Evolutionary conservation across 2,797 vertebrate genomes (phyloP), one percentile per base, ranked within the genome.

Genomic region (Cryptoprocta ferox): DNA sequence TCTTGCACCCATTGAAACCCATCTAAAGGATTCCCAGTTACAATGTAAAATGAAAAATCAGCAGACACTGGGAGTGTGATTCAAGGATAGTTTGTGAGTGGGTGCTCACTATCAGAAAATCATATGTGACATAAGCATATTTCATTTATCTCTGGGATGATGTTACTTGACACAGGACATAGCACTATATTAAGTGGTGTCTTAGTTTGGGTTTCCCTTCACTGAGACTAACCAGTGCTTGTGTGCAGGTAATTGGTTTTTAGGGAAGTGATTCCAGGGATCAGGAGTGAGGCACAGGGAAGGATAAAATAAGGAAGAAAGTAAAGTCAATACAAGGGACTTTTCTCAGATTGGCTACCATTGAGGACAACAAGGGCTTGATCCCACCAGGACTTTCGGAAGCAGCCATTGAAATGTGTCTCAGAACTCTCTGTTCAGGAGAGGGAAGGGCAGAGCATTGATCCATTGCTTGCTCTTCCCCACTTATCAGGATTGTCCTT

Each of bases 1-100:
- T 96, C 83, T 28, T 95, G 24, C 70, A 42, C 11, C 50, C 65
- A 39, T 50, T 35, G 97, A 98, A 93, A 95, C 50, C 26, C 86
- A 63, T 90, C 35, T 97, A 68, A 95, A 96, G 96, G 96, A 63
- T 28, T 70, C 45, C 5, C 48, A 65, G 24, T 76, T 81, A 70
- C 4, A 37, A 37, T 96, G 89, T 97, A 79, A 92, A 92, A 59
- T 21, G 32, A 50, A 87, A 88, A 96, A 78, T 90, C 78, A 56
- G 70, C 96, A 88, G 39, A 45, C 15, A 42, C 53, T 65, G 37
- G 48, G 89, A 88, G 14, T 85, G 10, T 80, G 82, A 95, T 45
- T 80, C 61, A 21, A 37, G n/a, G 45, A 28, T 28, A 89, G 70
- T 16, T 90, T 37, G 39, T n/a, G n/a, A 16, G n/a, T 28, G 32